Base-by-base conservation (phyloP, 2,797 vertebrate species). In the Notolepis coatsorum region DNA sequence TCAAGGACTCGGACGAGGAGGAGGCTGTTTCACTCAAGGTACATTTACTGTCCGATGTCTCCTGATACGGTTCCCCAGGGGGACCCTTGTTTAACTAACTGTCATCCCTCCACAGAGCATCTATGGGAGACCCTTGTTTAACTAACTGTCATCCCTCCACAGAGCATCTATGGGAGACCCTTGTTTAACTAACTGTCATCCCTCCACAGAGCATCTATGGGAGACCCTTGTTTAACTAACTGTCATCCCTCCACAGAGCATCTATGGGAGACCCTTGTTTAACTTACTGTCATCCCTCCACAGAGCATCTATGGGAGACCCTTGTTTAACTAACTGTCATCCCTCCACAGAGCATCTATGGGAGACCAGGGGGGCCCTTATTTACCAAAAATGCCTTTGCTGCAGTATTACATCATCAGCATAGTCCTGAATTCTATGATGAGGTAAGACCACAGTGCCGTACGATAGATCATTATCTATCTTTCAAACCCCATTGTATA, bases 131-230 rank as follows among this genome's bases (percentile, higher is more conserved):
- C n/a, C n/a, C n/a, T n/a, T n/a, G 35, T 24, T 18, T 43, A 33
- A 49, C 49, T 20, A 3, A 8, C 39, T 5, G 2, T 41, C 46
- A 7, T 77, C 2, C 7, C 47, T 63, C 17, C 45, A n/a, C 61
- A 99, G 97, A 96, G 96, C 86, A 97, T 99, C 89, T 97, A 98
- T 0, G 95, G 96, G n/a, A 93, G 94, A 75, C 95, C 96, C n/a
- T n/a, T n/a, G 35, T 24, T 18, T 43, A 33, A 49, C 49, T 20
- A 3, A 8, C 39, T 5, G 2, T 41, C 46, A 7, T 77, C 2
- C 7, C 47, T 63, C 17, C 45, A n/a, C 61, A 99, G 97, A 96
- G 96, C 86, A 97, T 99, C 89, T 97, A 98, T 0, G 95, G 96
- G n/a, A 93, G 94, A 75, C 95, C 96, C 35, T 4, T 1, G 30